Percentiles rank a stretch among this genome's conserved stretches.
Evolutionary conservation across 1,140 invertebrate genomes (phyloP).

Genomic region (Lasioglossum baleicum): DNA sequence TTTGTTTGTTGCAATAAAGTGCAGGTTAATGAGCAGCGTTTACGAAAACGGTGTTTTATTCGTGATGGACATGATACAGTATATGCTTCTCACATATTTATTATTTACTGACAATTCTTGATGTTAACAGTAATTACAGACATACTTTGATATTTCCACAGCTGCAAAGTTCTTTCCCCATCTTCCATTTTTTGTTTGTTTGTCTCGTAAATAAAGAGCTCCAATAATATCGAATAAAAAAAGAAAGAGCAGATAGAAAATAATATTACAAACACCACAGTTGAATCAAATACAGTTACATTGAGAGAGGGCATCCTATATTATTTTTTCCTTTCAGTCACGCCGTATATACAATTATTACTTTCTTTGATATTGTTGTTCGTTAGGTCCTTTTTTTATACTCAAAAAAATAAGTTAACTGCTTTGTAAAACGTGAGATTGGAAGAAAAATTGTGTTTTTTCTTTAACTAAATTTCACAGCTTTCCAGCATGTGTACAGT

Average conservation of each 20-base stretch:
- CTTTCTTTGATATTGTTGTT: conserved; percentile 18
- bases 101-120: conserved; percentile 42
- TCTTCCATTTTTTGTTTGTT: conserved; percentile 66
- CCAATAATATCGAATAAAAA: conserved; percentile 36
- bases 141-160: conserved; percentile 52
- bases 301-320: conserved; percentile 2
- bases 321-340: conserved; percentile 12
- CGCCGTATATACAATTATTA: conserved; percentile 52
- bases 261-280: conserved; percentile 32
- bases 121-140: conserved; percentile 62
- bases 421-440: conserved; percentile 49
- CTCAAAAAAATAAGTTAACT: conserved; percentile 57
- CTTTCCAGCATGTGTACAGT: conserved; percentile 70
- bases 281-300: conserved; percentile 21
- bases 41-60: conserved; percentile 68
- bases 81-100: conserved; percentile 66
- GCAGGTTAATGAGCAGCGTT: neutral
- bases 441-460: conserved; percentile 66
- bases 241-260: conserved; percentile 46
- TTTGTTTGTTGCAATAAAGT: conserved; percentile 11
- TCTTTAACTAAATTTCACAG: conserved; percentile 68
- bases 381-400: conserved; percentile 4
- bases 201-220: conserved; percentile 45
- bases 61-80: conserved; percentile 61
- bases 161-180: conserved; percentile 71